phyloP scores from a whole-genome alignment of 2,888 invertebrate genomes.

The Torymus texanus region DNA sequence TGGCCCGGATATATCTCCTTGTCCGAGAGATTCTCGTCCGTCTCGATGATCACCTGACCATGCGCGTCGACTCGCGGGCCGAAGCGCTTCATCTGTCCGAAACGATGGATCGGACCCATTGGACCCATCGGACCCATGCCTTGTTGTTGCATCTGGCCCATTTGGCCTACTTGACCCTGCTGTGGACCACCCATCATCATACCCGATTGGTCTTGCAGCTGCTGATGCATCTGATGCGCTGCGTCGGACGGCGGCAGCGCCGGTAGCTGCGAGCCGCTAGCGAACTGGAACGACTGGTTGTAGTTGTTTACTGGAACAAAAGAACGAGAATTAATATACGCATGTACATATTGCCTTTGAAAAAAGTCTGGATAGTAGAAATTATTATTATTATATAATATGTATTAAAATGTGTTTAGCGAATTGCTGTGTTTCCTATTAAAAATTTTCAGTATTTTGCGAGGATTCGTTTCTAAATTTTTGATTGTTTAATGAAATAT shows the following conservation, averaged over 20 bases:
- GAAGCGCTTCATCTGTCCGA: conserved; percentile 71
- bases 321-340: too few species aligned
- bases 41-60: conserved; percentile 83
- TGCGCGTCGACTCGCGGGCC: conserved; percentile 77
- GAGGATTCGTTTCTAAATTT: too few species aligned
- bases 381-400: too few species aligned
- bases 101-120: conserved; percentile 66
- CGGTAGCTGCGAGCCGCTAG: not conserved
- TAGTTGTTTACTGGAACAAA: too few species aligned
- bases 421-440: too few species aligned
- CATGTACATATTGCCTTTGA: too few species aligned
- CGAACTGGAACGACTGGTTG: too few species aligned
- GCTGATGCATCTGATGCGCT: conserved; percentile 67
- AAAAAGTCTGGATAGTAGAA: too few species aligned
- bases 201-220: conserved; percentile 49
- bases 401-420: too few species aligned
- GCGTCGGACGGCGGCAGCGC: conserved; percentile 60
- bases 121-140: conserved; percentile 75
- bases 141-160: conserved; percentile 58
- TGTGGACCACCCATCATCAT: conserved; percentile 29
- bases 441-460: too few species aligned
- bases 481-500: too few species aligned
- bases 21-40: conserved; percentile 90
- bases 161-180: not conserved
- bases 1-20: conserved; percentile 86